Evolutionary conservation across 2,797 vertebrate species (phyloP).

Genomic region (Arnoldichthys spilopterus): DNA sequence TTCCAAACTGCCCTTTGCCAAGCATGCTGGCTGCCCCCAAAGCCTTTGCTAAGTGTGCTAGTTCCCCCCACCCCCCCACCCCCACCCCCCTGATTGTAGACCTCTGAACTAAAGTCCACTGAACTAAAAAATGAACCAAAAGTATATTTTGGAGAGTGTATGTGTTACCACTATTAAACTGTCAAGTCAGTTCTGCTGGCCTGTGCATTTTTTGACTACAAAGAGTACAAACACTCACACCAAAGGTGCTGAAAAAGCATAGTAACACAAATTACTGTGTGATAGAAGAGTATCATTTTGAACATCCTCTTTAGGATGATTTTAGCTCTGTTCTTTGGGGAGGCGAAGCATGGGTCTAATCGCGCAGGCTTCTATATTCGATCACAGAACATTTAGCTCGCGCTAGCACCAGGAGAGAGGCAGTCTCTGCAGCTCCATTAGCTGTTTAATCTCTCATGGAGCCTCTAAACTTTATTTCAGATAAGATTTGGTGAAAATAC

Average conservation of each 20-base stretch:
- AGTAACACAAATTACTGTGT: neutral
- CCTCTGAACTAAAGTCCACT: too few species aligned
- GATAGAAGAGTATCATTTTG: neutral
- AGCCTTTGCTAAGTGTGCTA: too few species aligned
- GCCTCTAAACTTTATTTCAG: conserved; percentile 26
- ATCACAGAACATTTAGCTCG: conserved; percentile 26
- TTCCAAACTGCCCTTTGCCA: too few species aligned
- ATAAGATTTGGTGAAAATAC: conserved; percentile 2
- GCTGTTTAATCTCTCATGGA: conserved; percentile 44
- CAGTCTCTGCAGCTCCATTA: conserved; percentile 31
- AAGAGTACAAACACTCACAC: neutral
- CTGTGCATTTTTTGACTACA: neutral
- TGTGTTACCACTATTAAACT: neutral
- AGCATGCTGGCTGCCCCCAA: too few species aligned
- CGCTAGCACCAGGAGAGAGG: conserved; percentile 26
- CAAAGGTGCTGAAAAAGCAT: neutral
- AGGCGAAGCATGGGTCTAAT: conserved; percentile 11
- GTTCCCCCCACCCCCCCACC: too few species aligned
- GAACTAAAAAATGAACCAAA: too few species aligned
- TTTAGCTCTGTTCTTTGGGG: conserved; percentile 27
- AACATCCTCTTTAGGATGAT: neutral
- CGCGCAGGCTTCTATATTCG: neutral
- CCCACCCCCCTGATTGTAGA: too few species aligned
- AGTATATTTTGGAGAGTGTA: neutral
- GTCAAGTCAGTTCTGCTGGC: neutral